These are phyloP conservation scores for Chymomyza amoena DNA, from an alignment of 2,888 invertebrate genomes.

Conservation along the genomic window DNA sequence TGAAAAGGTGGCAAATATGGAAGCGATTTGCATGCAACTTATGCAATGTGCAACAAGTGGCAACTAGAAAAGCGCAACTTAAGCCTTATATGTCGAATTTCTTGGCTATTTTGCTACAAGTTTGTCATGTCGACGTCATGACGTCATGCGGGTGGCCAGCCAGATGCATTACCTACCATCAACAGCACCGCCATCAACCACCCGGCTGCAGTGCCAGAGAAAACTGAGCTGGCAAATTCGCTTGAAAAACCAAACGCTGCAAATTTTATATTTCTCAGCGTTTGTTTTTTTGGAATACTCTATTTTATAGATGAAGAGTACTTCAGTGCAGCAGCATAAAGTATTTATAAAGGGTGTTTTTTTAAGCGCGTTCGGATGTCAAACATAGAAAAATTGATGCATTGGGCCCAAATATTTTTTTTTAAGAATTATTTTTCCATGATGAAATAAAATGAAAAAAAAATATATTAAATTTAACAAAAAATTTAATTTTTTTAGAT, in stretches of 20 bases:
- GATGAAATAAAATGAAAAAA: too few species aligned
- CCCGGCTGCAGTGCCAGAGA: not conserved
- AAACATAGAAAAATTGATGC: too few species aligned
- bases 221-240: not conserved
- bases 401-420: too few species aligned
- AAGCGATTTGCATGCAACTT: not conserved
- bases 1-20: conserved; percentile 26
- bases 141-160: conserved; percentile 33
- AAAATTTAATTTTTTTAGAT: too few species aligned
- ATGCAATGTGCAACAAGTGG: conserved; percentile 41
- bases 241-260: not conserved
- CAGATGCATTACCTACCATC: not conserved
- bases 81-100: not conserved
- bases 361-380: too few species aligned
- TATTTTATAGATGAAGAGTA: not conserved
- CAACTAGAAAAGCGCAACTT: not conserved
- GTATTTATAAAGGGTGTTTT: too few species aligned
- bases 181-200: too few species aligned
- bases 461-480: too few species aligned
- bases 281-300: not conserved
- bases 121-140: conserved; percentile 45
- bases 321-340: too few species aligned
- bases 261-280: conserved; percentile 17
- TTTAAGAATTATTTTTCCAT: too few species aligned
- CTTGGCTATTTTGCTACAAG: conserved; percentile 15